Base-by-base conservation (phyloP, 2,888 invertebrate genomes). In the Leptinotarsa juncta region DNA sequence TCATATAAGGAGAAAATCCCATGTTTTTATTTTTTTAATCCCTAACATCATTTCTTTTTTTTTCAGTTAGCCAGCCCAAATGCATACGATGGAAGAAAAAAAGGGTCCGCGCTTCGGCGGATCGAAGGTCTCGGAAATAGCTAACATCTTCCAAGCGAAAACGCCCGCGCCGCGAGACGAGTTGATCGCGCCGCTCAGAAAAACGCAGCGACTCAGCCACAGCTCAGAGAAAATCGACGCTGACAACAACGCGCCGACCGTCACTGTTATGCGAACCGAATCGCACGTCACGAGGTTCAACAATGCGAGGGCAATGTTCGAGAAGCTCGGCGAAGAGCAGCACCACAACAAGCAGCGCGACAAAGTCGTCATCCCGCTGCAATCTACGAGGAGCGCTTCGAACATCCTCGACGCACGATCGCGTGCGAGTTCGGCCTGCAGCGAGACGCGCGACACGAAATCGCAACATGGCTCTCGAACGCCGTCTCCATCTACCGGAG, bases 121-220 rank as follows among this genome's bases (percentile, higher is more conserved):
- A 88, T 92, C 93, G 83, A 96, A 96, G 90, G 96, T 96, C 85
- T 96, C 96, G 79, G 95, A 96, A 90, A 96, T 96, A 81, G 96
- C 96, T 76, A 96, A 96, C 88, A 94, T 96, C 86, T 96, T 96
- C 88, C 96, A 96, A 78, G 80, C 83, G 48, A 82, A 81, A 75
- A 67, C 74, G 18, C 72, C 76, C 50, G 67, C 53, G 55, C 70
- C 48, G 48, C 62, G 65, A 18, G 81, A 84, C 49, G 84, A 84
- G 60, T 79, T 83, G 53, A 79, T 84, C 51, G 77, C 82, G 68
- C 82, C 80, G 69, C 77, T 74, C 48, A 78, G 74, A 75, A 80
- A 74, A 73, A 82, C 83, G 71, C 78, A 82, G 62, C 80, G 81
- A 62, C 66, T 75, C 53, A 71, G 69, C 26, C 78, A 79, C 71